A percentile compares a stretch with the other conserved stretches of the same genome.
phyloP scores from a whole-genome alignment of 2,888 invertebrate species.

The Drosophila koepferae region DNA sequence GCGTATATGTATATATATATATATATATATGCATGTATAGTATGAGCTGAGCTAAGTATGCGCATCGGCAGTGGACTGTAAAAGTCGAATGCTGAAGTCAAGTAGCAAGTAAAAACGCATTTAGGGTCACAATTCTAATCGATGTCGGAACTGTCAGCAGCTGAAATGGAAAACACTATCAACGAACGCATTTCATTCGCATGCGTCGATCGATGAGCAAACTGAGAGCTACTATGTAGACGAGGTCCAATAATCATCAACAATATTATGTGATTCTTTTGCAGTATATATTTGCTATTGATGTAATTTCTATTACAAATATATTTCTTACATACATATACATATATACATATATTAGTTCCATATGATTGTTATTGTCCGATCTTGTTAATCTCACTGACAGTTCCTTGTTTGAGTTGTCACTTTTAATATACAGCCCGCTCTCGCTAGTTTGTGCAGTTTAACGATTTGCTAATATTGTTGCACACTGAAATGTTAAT shows the following conservation, averaged over 20 bases:
- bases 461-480: no score
- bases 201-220: conserved; percentile 13
- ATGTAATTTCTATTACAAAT: background rate
- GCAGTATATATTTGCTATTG: conserved; percentile 9
- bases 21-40: background rate
- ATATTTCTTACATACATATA: background rate
- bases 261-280: background rate
- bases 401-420: conserved; percentile 4
- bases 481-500: background rate
- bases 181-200: conserved; percentile 15
- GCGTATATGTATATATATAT: background rate
- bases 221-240: background rate
- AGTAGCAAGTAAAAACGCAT: conserved; percentile 6
- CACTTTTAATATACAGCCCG: background rate
- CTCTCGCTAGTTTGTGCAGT: background rate
- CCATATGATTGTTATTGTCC: background rate
- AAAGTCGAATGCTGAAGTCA: conserved; percentile 15
- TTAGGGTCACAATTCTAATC: conserved; percentile 20
- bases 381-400: conserved; percentile 1
- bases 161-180: conserved; percentile 20
- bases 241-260: conserved; percentile 30
- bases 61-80: conserved; percentile 16
- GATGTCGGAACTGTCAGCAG: conserved; percentile 37
- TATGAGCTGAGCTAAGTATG: background rate
- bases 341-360: background rate